phyloP scores from a whole-genome alignment of 2,113 vertebrate genomes.

The Odobenus rosmarus region DNA sequence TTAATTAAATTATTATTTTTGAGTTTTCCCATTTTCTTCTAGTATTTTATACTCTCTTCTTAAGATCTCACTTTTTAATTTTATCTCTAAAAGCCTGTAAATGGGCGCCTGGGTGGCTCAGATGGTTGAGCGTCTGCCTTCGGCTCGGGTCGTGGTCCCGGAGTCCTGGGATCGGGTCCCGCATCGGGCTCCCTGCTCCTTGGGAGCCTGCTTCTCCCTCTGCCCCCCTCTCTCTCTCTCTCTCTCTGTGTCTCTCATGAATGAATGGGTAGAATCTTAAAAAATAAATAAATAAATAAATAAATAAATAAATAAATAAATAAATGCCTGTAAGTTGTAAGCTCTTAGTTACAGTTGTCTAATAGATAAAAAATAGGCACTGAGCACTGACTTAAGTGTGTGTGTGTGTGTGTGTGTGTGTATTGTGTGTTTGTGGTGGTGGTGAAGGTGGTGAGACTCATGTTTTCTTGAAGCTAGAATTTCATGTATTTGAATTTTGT shows the following conservation, averaged over 20 bases:
- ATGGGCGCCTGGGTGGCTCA: no score
- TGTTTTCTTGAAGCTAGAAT: slow-evolving; percentile 30
- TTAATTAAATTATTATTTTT: slow-evolving; percentile 46
- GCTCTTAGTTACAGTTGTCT: neutral
- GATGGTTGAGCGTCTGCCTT: no score
- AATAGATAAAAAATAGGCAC: neutral
- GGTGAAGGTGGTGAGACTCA: neutral
- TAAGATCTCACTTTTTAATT: slow-evolving; percentile 16
- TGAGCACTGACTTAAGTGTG: neutral
- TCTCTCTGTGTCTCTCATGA: no score
- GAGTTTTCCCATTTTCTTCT: neutral
- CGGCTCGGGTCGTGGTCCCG: no score
- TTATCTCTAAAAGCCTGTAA: slow-evolving; percentile 21
- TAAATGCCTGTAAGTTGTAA: neutral
- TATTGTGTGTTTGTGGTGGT: neutral
- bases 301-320: no score
- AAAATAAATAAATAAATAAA: no score
- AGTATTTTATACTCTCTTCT: slow-evolving; percentile 18
- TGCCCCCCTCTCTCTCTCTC: no score
- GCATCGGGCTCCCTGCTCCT: no score
- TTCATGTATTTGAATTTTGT: slow-evolving; percentile 58
- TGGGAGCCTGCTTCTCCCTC: no score
- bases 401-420: neutral
- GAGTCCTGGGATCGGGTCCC: no score
- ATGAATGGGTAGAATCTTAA: no score